Conservation (phyloP, 2,797 vertebrate genomes). For the Mus minutoides region DNA sequence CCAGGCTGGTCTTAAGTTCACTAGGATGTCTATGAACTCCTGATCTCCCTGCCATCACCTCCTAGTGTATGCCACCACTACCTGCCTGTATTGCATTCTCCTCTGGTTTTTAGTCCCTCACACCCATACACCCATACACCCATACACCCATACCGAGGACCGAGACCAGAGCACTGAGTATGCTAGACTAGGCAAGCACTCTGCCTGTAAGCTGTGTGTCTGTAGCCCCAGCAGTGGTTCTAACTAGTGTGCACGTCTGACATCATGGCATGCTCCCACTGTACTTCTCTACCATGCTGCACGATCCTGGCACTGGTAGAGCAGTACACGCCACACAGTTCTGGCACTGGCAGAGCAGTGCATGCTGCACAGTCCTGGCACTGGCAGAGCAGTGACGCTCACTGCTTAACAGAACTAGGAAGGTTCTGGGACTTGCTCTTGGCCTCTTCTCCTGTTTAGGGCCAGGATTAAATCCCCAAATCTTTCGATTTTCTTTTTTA, state of each 20-base stretch:
- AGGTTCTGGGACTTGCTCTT: not conserved
- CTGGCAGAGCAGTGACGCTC: not conserved
- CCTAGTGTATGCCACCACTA: not conserved
- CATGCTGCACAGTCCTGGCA: rapidly evolving
- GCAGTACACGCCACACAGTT: too few relatives aligned
- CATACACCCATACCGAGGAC: too few relatives aligned
- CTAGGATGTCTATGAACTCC: not conserved
- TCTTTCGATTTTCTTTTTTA: not conserved
- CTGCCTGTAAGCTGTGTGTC: not conserved
- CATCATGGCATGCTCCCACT: rapidly evolving
- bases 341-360: too few relatives aligned
- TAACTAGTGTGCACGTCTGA: rapidly evolving
- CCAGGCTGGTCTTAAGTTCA: not conserved
- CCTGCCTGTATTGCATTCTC: too few relatives aligned
- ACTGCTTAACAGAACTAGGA: too few relatives aligned
- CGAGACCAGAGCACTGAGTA: not conserved
- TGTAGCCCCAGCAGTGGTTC: not conserved
- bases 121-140: too few relatives aligned
- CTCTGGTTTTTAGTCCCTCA: not conserved
- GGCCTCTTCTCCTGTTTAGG: not conserved
- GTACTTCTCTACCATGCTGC: too few relatives aligned
- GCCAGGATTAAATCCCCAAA: not conserved
- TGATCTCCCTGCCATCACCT: not conserved
- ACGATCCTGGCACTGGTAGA: not conserved
- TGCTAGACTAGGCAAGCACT: not conserved